Evolutionary conservation across 2,113 vertebrate species (phyloP).

Genomic region (Shinisaurus crocodilurus): DNA sequence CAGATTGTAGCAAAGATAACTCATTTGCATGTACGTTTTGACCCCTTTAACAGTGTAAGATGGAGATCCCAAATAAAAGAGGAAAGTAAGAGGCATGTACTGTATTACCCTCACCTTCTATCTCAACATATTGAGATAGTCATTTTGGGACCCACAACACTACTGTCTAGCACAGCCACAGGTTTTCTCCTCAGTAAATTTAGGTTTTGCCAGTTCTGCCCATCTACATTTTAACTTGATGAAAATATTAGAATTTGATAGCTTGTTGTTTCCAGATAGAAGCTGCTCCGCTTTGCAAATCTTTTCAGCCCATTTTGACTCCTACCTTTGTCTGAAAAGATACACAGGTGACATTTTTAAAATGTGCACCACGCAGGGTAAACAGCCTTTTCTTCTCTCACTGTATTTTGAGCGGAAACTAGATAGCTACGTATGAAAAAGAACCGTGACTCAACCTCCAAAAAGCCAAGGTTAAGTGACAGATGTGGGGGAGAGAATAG

Average conservation of each 20-base stretch:
- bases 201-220: neutral
- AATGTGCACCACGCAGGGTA: neutral
- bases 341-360: neutral
- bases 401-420: neutral
- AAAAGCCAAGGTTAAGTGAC: constrained; percentile 16
- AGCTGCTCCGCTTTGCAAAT: neutral
- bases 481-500: neutral
- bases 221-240: neutral
- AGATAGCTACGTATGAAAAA: neutral
- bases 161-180: neutral
- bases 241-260: neutral
- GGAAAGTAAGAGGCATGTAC: neutral
- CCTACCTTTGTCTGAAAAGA: neutral
- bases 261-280: neutral
- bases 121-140: neutral
- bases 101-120: neutral
- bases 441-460: neutral
- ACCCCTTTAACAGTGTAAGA: neutral
- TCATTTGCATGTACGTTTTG: neutral
- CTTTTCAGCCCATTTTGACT: too few species aligned
- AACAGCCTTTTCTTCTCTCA: neutral
- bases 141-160: neutral
- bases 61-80: neutral
- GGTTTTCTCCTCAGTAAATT: neutral
- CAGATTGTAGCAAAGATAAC: neutral